Evolutionary conservation across 2,888 invertebrate genomes (phyloP), one percentile per base, ranked within the genome.

Genomic region (Cantharis rufa): DNA sequence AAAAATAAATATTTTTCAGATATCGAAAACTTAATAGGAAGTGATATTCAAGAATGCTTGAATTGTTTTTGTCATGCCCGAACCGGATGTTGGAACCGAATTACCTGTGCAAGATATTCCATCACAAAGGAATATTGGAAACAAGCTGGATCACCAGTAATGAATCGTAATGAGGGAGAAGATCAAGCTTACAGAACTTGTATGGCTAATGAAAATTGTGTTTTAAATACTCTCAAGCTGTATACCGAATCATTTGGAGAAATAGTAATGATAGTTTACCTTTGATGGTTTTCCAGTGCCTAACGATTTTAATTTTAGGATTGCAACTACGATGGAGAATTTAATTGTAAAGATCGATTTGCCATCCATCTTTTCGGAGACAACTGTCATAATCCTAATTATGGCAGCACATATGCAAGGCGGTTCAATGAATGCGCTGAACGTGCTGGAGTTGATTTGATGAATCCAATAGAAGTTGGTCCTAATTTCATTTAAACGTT

Each of bases 271-370:
- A 27, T 10, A 3, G 2, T 15, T 75, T 10, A 27, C 27, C 74
- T 15, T 13, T 66, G 7, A 21, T n/a, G 15, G 1, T n/a, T 28
- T 70, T 24, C n/a, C 16, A 64, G 11, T 24, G 1, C 21, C 21
- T 64, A 7, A 28, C 7, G 5, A 13, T 63, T 15, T 75, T n/a
- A 1, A 48, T 82, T 82, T 11, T 70, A 85, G 85, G 85, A 85
- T 75, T 85, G 85, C 71, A 85, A 85, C 64, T 84, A 84, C 63
- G 84, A 85, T 72, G 83, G 82, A 16, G 32, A 21, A 3, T 83
- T 84, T n/a, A 1, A 85, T 66, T 85, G 85, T 70, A 84, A 84
- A 75, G 85, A 85, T 71, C 77, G 82, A 15, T 76, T 81, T 18
- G 83, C 84, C 9, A 83, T 85, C n/a, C 84, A 84, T 80, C 72